Evolutionary conservation across 2,113 vertebrate genomes (phyloP).

Genomic region (Erythrocebus patas): DNA sequence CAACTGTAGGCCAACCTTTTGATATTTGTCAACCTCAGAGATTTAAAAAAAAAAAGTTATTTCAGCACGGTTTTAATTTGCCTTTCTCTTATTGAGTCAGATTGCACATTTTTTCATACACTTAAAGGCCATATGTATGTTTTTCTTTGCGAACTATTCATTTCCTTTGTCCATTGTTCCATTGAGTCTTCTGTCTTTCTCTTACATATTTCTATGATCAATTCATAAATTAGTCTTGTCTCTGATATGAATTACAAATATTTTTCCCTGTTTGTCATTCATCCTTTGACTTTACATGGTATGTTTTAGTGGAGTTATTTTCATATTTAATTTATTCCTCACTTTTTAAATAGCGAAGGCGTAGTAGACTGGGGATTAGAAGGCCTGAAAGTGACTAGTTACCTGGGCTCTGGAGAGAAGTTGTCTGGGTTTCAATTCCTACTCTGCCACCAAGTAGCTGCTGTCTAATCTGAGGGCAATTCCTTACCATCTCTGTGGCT

Average conservation of each 20-base stretch:
- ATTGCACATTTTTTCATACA: not conserved
- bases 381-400: not conserved
- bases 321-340: not conserved
- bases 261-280: not conserved
- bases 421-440: not conserved
- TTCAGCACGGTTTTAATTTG: not conserved
- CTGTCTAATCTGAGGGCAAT: not conserved
- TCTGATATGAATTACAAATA: not conserved
- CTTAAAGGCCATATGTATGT: not conserved
- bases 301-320: not conserved
- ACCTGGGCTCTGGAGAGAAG: not conserved
- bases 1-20: not conserved
- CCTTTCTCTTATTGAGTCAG: not conserved
- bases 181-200: not conserved
- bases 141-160: not conserved
- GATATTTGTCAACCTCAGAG: not conserved
- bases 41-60: not conserved
- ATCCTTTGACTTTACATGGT: not conserved
- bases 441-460: not conserved
- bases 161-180: not conserved
- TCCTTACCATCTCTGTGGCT: not conserved
- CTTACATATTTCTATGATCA: not conserved
- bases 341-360: not conserved
- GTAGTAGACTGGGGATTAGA: not conserved
- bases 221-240: not conserved